Evolutionary conservation across 2,113 vertebrate genomes (phyloP), one percentile per base, ranked within the genome.

Genomic region (Taurulus bubalis): DNA sequence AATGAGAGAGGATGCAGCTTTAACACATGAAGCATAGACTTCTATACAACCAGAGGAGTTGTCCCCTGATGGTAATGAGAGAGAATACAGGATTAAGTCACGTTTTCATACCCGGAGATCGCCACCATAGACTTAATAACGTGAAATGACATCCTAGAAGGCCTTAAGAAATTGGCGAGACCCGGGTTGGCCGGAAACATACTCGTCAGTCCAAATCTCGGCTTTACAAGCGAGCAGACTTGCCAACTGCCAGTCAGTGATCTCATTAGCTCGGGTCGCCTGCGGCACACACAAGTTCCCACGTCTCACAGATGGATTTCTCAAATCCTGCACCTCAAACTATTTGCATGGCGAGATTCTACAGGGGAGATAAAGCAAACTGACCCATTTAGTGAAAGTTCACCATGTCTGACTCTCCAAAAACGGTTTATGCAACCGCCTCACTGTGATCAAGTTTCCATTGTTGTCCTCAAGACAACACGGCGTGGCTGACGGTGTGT

Each of bases 401-500:
- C 49, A 49, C 65, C 24, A 53, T 18, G 20, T 32, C 51, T 32
- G 28, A 76, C 53, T 47, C 7, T 1, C 36, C 28, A 51, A 11
- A 62, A 30, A 7, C 38, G 9, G 2, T 22, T 49, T 0, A 20
- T 8, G n/a, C 11, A 24, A 20, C 22, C 53, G 30, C 67, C 10
- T 38, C 12, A 6, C 30, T 53, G n/a, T 12, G n/a, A 65, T 69
- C 59, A 42, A 56, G 24, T 73, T 60, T 34, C 55, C 63, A 22
- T 24, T 38, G 66, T 70, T 5, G 0, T 72, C 63, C 63, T 8
- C 26, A 22, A 63, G 56, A 74, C 42, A 56, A 64, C 67, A 45
- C 62, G 56, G 15, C 36, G 63, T n/a, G n/a, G n/a, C n/a, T n/a
- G n/a, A n/a, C 24, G 32, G 69, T 75, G 60, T 24, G 53, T 55